Base-by-base conservation (phyloP, 2,113 vertebrate genomes). In the Megaceryle maxima region DNA sequence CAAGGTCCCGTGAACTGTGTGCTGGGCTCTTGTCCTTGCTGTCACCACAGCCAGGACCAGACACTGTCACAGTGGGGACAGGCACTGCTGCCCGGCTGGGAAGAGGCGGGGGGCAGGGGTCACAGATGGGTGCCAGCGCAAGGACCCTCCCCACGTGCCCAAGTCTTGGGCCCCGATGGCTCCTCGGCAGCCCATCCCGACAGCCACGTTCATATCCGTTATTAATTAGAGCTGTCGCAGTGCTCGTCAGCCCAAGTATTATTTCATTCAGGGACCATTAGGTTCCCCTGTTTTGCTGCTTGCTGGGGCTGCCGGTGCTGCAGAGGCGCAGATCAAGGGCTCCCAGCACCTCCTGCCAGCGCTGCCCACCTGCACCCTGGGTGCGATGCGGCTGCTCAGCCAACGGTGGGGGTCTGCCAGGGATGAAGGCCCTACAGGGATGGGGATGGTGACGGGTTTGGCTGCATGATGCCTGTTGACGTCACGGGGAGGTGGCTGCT, bases 191-290 rank as follows among this genome's bases (percentile, higher is more conserved):
- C 82, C 92, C 35, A 69, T 89, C 93, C 86, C 41, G 90, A 96
- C 95, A 97, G 94, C 94, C 94, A 60, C 33, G 83, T 94, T 91
- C 83, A 48, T 93, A 86, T 83, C 93, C 41, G 96, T 97, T 97
- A 97, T 97, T 97, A 97, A 97, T 95, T 91, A 94, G 95, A 94
- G 92, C 95, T 97, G 97, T 96, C 31, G 56, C 97, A 92, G 59
- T 17, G 93, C 91, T 88, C 90, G 73, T 95, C 97, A 97, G 93
- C 57, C 77, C 3, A 55, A 93, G 66, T 81, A 92, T 94, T 94
- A 97, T 97, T 98, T 96, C 96, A 96, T 97, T 95, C 97, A 97
- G 97, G 98, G 94, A 82, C 96, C 96, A 94, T 95, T 96, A 98
- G 95, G 93, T 87, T 95, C 87, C 95, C 48, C 87, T 35, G 92